Evolutionary conservation across 2,888 invertebrate genomes (phyloP).

Genomic region (Thereva nobilitata): DNA sequence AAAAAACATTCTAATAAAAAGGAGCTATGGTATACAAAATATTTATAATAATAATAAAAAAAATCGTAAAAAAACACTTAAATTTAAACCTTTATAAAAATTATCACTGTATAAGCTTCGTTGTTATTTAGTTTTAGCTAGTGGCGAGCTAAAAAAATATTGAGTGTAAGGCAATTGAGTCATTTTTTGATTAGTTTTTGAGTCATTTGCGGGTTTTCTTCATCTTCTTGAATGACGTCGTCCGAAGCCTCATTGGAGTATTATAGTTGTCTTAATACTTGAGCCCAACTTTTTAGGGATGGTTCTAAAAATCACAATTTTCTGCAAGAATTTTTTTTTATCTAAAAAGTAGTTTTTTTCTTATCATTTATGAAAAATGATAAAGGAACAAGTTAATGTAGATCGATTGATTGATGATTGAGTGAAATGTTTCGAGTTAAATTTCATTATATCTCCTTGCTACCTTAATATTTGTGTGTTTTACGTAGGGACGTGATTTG

Average conservation of each 20-base stretch:
- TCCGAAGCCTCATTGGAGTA: constrained; percentile 32
- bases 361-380: background rate
- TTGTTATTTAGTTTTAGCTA: constrained; percentile 14
- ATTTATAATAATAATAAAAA: background rate
- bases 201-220: background rate
- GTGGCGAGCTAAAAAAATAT: background rate
- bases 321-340: background rate
- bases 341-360: constrained; percentile 14
- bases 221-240: background rate
- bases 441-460: too few species aligned
- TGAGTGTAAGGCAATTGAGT: background rate
- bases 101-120: constrained; percentile 32
- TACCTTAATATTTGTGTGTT: too few species aligned
- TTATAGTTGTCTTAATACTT: constrained; percentile 25
- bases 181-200: background rate
- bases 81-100: constrained; percentile 13
- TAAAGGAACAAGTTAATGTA: too few species aligned
- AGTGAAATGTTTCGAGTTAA: too few species aligned
- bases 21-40: background rate
- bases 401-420: too few species aligned
- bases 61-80: background rate
- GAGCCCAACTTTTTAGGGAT: constrained; percentile 18
- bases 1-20: background rate
- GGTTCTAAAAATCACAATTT: constrained; percentile 3
- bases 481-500: too few species aligned